phyloP scores from a whole-genome alignment of 92 coral and sea anemone genomes.

The Pocillopora meandrina region DNA sequence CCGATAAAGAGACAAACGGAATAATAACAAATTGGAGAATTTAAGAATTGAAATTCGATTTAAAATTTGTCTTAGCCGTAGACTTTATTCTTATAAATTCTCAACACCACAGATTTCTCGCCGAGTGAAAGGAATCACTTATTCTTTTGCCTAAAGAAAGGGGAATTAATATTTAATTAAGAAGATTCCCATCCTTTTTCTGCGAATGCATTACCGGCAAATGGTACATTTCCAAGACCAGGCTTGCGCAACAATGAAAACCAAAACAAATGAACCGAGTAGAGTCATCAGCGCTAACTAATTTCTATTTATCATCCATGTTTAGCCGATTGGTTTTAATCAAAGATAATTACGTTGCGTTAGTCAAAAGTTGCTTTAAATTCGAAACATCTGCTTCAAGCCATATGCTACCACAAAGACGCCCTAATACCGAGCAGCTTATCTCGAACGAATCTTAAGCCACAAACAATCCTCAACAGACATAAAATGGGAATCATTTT shows the following conservation, averaged over 20 bases:
- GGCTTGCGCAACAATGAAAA: not conserved
- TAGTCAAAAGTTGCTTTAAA: slow-evolving; percentile 10
- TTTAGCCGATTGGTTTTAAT: slow-evolving; percentile 7
- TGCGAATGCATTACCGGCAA: not conserved
- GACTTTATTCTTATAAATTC: not conserved
- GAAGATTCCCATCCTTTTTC: not conserved
- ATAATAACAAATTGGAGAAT: not conserved
- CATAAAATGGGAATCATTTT: not conserved
- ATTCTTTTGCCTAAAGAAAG: not conserved
- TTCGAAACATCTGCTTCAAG: slow-evolving; percentile 13
- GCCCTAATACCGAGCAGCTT: not conserved
- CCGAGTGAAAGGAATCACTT: not conserved
- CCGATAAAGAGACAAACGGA: not conserved
- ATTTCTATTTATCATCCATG: not conserved
- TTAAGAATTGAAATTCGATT: not conserved
- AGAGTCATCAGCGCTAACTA: not conserved
- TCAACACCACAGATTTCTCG: not conserved
- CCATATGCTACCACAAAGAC: not conserved
- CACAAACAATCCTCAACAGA: not conserved
- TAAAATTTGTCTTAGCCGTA: not conserved
- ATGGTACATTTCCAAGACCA: not conserved
- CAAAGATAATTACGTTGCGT: slow-evolving; percentile 16
- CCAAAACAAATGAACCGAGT: not conserved
- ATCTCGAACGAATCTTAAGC: not conserved
- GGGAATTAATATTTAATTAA: not conserved